These are phyloP conservation scores for Watsonalla binaria DNA, from an alignment of 2,888 invertebrate species.

Conservation along the genomic window DNA sequence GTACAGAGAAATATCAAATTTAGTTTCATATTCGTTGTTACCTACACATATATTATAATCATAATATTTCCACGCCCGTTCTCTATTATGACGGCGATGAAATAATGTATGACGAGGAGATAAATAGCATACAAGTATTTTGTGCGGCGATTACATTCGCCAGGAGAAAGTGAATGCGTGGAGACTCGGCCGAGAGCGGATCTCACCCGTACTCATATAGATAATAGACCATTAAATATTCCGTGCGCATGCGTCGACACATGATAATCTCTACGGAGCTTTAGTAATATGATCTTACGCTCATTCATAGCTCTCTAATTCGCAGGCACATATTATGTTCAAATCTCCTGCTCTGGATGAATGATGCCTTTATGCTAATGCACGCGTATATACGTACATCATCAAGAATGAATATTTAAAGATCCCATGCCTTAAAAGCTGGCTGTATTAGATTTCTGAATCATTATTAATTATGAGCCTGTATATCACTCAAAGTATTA, in stretches of 20 bases:
- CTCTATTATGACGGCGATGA: background rate
- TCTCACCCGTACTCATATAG: background rate
- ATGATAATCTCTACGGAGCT: conserved; percentile 25
- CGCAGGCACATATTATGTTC: conserved; percentile 17
- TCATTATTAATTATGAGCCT: too few relatives aligned
- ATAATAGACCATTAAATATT: background rate
- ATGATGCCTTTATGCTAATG: too few relatives aligned
- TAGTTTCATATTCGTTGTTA: too few relatives aligned
- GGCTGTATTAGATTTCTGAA: too few relatives aligned
- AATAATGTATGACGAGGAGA: conserved; percentile 9
- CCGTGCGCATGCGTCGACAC: conserved; percentile 21
- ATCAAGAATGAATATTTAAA: too few relatives aligned
- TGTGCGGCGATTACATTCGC: conserved; percentile 30
- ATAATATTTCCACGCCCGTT: background rate
- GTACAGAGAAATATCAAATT: background rate
- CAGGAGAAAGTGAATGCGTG: conserved; percentile 45
- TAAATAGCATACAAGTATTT: conserved; percentile 25
- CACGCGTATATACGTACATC: too few relatives aligned
- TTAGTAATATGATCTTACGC: conserved; percentile 24
- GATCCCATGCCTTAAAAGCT: too few relatives aligned
- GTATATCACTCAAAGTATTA: too few relatives aligned
- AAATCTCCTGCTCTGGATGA: too few relatives aligned
- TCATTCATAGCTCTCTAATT: conserved; percentile 18
- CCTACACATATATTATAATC: too few relatives aligned
- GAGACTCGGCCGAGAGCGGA: conserved; percentile 3